Evolutionary conservation across 2,888 invertebrate genomes (phyloP), one percentile per base, ranked within the genome.

Genomic region (Himalopsyche japonica): DNA sequence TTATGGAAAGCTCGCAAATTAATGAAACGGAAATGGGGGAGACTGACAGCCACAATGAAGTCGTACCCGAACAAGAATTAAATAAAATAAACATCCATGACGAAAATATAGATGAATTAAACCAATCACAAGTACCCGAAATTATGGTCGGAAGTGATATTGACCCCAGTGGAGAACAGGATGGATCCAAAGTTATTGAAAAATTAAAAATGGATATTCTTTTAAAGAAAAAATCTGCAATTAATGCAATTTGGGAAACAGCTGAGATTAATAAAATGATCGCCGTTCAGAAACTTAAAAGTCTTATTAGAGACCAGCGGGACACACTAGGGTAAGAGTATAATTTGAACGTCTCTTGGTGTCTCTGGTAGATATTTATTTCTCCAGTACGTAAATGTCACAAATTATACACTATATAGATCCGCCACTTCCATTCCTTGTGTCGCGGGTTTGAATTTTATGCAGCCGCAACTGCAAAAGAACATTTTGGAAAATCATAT

Each of bases 241-340:
- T 91, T 3, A 89, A 90, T 87, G 91, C 91, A 7, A 92, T 92
- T 91, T 89, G 94, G 87, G 94, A 94, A 89, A 92, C 94, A 64
- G 93, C 93, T 4, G 94, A 94, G 88, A 90, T 94, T 43, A 94
- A 94, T 88, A 94, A 94, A 89, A 93, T 93, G 79, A 92, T 93
- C 87, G 93, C 94, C 2, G 91, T 94, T 87, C 93, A 94, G 88
- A 93, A 92, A 88, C 89, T 94, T 32, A 93, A 94, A 82, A 91
- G 92, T 88, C 88, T 92, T 4, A 87, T 92, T 30, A 18, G 77
- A 64, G 3, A 10, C 4, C 64, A 80, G 24, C 27, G 20, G 24
- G 80, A 80, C 20, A 80, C 79, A 24, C 37, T 79, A 2, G 48
- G 30, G 79, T 79, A 30, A 43, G 49, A 30, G 12, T 70, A 27